Evolutionary conservation across 2,888 invertebrate species (phyloP).

Genomic region (Morpho helenor): DNA sequence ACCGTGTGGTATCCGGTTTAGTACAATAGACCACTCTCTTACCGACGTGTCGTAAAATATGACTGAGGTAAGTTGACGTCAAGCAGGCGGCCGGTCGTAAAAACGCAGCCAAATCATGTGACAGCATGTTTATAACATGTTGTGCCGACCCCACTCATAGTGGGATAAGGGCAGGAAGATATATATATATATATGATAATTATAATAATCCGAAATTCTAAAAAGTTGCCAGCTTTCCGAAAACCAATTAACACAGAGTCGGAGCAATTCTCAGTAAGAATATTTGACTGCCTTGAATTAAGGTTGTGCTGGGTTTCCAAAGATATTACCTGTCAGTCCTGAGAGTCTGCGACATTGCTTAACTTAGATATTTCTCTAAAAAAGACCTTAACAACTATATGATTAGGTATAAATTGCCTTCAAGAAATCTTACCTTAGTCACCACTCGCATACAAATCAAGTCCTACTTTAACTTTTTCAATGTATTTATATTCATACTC

Average conservation of each 20-base stretch:
- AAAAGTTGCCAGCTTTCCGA: neutral
- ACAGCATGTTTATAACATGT: too few relatives aligned
- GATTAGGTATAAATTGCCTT: neutral
- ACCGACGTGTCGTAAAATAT: too few relatives aligned
- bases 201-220: too few relatives aligned
- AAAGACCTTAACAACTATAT: neutral
- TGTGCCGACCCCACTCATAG: too few relatives aligned
- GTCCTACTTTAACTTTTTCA: slow-evolving; percentile 18
- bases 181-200: too few relatives aligned
- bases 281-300: slow-evolving; percentile 13
- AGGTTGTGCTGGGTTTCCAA: slow-evolving; percentile 12
- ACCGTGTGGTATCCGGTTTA: too few relatives aligned
- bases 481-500: slow-evolving; percentile 8
- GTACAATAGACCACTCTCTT: too few relatives aligned
- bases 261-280: slow-evolving; percentile 5
- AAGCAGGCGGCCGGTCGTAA: too few relatives aligned
- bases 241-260: slow-evolving; percentile 9
- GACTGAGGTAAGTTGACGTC: too few relatives aligned
- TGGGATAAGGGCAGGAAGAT: too few relatives aligned
- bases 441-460: slow-evolving; percentile 23
- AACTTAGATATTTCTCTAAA: neutral
- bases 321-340: slow-evolving; percentile 7
- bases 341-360: slow-evolving; percentile 9
- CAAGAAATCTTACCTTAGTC: neutral
- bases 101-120: too few relatives aligned